A percentile compares a stretch with the other conserved stretches of the same genome.
phyloP scores from a whole-genome alignment of 2,888 invertebrate species.

The Apodemia zela region DNA sequence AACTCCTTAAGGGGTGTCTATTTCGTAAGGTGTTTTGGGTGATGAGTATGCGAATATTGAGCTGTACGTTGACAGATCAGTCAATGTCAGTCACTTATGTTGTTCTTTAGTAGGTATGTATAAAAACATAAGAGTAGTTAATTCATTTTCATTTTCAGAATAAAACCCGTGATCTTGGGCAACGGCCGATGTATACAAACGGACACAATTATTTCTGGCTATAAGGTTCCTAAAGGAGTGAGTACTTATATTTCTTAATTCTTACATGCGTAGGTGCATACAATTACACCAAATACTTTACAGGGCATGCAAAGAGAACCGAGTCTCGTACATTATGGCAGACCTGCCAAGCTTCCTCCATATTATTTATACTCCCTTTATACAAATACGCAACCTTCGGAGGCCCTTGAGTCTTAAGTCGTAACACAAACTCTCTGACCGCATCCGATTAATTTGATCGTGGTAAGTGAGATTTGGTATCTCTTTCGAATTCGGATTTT shows the following conservation, averaged over 20 bases:
- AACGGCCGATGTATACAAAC: constrained; percentile 88
- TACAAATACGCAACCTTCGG: no score
- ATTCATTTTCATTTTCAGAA: constrained; percentile 66
- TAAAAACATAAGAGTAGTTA: not conserved
- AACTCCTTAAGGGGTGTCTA: no score
- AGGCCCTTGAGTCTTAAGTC: no score
- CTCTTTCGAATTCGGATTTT: no score
- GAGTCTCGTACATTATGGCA: no score
- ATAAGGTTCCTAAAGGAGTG: constrained; percentile 90
- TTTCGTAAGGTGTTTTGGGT: no score
- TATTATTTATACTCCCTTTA: no score
- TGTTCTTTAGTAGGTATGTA: not conserved
- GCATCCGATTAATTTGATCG: no score
- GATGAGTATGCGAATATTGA: not conserved
- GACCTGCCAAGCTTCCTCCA: no score
- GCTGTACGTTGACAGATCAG: no score
- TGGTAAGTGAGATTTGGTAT: no score
- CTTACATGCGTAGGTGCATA: not conserved
- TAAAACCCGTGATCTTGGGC: constrained; percentile 90
- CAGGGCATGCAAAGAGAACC: not conserved
- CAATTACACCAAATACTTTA: not conserved
- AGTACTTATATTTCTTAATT: constrained; percentile 38
- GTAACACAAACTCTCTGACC: no score
- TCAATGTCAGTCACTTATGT: not conserved
- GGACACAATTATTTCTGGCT: constrained; percentile 88